Base-by-base conservation (phyloP, 1,140 invertebrate genomes). In the Plodia interpunctella region DNA sequence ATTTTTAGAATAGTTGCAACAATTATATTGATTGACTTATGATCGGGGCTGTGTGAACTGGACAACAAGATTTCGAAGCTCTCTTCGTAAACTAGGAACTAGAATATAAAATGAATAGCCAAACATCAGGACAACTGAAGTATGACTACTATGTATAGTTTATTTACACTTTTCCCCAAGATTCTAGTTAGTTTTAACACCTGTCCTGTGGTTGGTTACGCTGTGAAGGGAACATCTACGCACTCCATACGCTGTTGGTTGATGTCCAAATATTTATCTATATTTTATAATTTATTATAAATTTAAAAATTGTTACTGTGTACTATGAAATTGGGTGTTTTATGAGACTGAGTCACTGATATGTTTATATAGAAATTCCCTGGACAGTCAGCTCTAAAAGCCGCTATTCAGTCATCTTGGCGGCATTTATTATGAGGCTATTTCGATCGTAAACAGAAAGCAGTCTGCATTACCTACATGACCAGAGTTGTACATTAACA, bases 321-420 rank as follows among this genome's bases (percentile, higher is more conserved):
- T 15, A n/a, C 13, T 44, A 15, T 15, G 38, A 44, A 15, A 44
- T 44, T 44, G 38, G 38, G 2, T 44, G 38, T 44, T 15, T 44
- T 44, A 44, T 44, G 38, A 44, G 38, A 44, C 38, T 44, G 38
- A 44, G 38, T 44, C 38, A 5, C 13, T 44, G 38, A 44, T 44
- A 17, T 15, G n/a, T 44, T 15, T 44, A 17, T 15, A 44, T 15
- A 44, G 0, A 44, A n/a, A 44, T 44, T n/a, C n/a, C n/a, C n/a
- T 32, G 6, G 30, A 32, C 30, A 9, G 6, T n/a, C 11, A 1
- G 30, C 10, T 32, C 2, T 6, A 32, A 8, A 32, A 5, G 11
- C 3, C 10, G 30, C 30, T 32, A 32, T 32, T 32, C 3, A 32
- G 30, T 11, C 30, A 32, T 32, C 11, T 32, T 32, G 9, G 11